Evolutionary conservation across 2,113 vertebrate species (phyloP), one percentile per base, ranked within the genome.

Genomic region (Galbula dea): DNA sequence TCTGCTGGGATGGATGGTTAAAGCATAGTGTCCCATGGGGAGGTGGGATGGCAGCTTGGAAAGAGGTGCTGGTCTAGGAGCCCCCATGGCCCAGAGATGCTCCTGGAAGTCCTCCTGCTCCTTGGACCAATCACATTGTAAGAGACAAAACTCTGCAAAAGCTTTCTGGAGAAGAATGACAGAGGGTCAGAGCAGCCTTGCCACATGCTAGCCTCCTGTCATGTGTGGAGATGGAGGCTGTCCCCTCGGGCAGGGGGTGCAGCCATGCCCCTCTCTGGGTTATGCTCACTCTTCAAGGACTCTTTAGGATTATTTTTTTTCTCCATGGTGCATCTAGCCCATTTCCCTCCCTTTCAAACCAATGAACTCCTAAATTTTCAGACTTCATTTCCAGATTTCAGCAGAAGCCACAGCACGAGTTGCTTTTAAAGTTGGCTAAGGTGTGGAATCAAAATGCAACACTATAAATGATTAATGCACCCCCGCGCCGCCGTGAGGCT

Each of bases 251-350:
- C 75, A 41, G 20, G 0, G 9, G 59, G 17, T 10, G 3, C 86
- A 39, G 17, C 55, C 37, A 8, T 0, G 19, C 7, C 1, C 17
- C 0, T 0, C 1, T 0, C 66, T 23, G 37, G 26, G 49, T 32
- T 52, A 29, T 0, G 0, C 36, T 7, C 49, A 11, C 52, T 83
- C 36, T 11, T 11, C 81, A 67, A 74, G 37, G 15, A 11, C 4
- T 27, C 26, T 27, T 23, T 2, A 15, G 14, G 34, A 2, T 27
- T 71, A 29, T 85, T 37, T 57, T 37, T 57, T n/a, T 19, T 8
- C 59, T 63, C 23, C 7, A 3, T 6, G 34, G 37, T 17, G 19
- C 7, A 15, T 34, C 58, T 24, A 78, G 41, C 29, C 36, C 62
- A 27, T 48, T 63, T 57, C 14, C 45, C 39, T 16, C 3, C 24